Percentiles rank a stretch among this genome's conserved stretches.
These are phyloP conservation scores for Thunnus thynnus DNA, from an alignment of 2,113 vertebrate species.

Conservation along the genomic window DNA sequence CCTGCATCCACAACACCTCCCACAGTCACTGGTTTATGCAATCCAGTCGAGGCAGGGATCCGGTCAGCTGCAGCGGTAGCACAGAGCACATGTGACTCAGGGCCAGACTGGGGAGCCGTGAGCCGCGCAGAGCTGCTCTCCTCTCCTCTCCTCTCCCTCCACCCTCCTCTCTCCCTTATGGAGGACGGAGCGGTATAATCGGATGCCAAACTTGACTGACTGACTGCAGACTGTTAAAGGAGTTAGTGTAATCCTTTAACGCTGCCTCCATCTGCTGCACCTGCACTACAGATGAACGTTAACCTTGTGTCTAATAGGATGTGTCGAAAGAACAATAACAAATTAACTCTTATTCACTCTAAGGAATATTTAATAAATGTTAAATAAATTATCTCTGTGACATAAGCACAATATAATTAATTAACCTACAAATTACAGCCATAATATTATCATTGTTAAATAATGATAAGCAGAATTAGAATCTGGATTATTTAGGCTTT, in stretches of 20 bases:
- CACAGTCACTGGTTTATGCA: conserved; percentile 26
- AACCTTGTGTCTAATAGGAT: conserved; percentile 5
- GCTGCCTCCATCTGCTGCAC: conserved; percentile 72
- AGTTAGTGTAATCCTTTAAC: conserved; percentile 83
- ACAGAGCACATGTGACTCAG: conserved; percentile 69
- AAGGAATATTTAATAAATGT: background rate
- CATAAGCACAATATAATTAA: background rate
- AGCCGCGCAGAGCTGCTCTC: conserved; percentile 47
- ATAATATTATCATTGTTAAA: background rate
- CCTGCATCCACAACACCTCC: conserved; percentile 61
- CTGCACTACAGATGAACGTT: conserved; percentile 27
- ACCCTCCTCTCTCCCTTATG: conserved; percentile 41
- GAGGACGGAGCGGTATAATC: conserved; percentile 63
- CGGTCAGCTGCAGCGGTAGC: conserved; percentile 60
- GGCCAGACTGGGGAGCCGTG: conserved; percentile 36
- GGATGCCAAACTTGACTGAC: conserved; percentile 61
- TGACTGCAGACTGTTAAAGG: conserved; percentile 71
- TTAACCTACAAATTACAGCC: no score
- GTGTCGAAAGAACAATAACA: conserved; percentile 13
- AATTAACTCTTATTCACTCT: background rate
- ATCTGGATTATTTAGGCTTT: conserved; percentile 1
- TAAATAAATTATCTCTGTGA: background rate
- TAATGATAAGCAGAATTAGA: background rate
- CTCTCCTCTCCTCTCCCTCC: conserved; percentile 30
- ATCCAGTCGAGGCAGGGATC: conserved; percentile 42